Evolutionary conservation across 1,140 invertebrate genomes (phyloP), one percentile per base, ranked within the genome.

Genomic region (Thaumetopoea pityocampa): DNA sequence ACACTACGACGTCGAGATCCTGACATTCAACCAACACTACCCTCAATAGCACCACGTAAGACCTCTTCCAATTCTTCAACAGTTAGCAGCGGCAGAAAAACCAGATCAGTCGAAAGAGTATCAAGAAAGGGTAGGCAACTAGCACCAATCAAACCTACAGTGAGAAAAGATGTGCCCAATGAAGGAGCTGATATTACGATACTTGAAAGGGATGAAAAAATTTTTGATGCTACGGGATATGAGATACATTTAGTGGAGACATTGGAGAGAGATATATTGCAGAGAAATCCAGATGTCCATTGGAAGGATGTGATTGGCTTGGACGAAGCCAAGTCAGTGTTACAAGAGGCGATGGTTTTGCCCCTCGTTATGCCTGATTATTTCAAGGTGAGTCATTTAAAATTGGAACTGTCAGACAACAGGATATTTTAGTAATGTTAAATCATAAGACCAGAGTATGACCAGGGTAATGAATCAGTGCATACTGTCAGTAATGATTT

Each of bases 221-320:
- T 91, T 9, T 95, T 94, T 73, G 90, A 93, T 49, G 83, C 91
- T 0, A 73, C 87, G 7, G 93, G 93, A 3, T 93, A 91, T 65
- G 93, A 96, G 69, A 72, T 89, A 29, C 92, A 94, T 67, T 77
- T 96, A 7, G 92, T 96, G 0, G 94, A 95, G 34, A 92, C 90
- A 46, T 48, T 89, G 69, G 98, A 99, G 80, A 89, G 97, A 66
- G 97, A 99, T 83, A 99, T 99, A 66, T 88, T 99, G 11, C 96
- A 98, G 80, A 96, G 94, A 67, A 96, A 99, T 87, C 96, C 96
- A 5, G 96, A 96, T 80, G 95, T 99, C 30, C 92, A 91, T 53
- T 99, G 98, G 97, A 93, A 93, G 58, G 97, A 99, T 85, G 99
- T 99, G 49, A 97, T 98, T 4, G 98, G 98, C 67, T 87, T 99